These are phyloP conservation scores for Fringilla coelebs DNA, from an alignment of 2,797 vertebrate genomes.

Conservation along the genomic window DNA sequence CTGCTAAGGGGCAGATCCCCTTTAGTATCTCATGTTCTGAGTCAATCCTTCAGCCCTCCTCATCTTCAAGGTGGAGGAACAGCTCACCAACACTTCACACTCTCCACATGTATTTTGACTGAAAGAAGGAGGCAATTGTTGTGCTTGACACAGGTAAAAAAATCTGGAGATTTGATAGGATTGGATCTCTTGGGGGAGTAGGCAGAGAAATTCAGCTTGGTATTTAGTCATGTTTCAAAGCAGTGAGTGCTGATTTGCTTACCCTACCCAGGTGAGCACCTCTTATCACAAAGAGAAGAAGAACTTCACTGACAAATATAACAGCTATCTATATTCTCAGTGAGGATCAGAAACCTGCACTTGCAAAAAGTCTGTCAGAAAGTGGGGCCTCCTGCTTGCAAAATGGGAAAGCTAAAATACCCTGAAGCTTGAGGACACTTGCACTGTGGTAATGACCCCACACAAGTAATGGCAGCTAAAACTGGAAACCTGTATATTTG, in stretches of 20 bases:
- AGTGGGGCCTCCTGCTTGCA: background rate
- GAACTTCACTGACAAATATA: background rate
- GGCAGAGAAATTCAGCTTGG: background rate
- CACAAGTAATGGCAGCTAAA: background rate
- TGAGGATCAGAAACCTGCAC: background rate
- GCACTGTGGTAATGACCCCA: background rate
- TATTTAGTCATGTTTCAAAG: background rate
- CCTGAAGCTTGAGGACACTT: background rate
- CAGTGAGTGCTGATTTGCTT: background rate
- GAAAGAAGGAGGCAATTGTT: fast-evolving
- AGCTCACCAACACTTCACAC: background rate
- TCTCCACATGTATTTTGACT: background rate
- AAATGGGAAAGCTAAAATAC: background rate
- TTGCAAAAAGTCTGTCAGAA: background rate
- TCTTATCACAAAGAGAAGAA: background rate
- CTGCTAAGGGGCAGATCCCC: background rate
- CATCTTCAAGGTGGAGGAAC: background rate
- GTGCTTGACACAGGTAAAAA: background rate
- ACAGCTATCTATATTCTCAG: background rate
- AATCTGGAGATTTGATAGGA: background rate
- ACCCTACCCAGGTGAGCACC: background rate
- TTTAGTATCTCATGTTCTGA: background rate
- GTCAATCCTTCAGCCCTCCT: background rate
- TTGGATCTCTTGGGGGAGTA: background rate
- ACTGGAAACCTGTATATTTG: background rate